Percentiles rank a stretch among this genome's conserved stretches.
phyloP scores from a whole-genome alignment of 2,797 vertebrate genomes.

The Ctenosaura bakeri region DNA sequence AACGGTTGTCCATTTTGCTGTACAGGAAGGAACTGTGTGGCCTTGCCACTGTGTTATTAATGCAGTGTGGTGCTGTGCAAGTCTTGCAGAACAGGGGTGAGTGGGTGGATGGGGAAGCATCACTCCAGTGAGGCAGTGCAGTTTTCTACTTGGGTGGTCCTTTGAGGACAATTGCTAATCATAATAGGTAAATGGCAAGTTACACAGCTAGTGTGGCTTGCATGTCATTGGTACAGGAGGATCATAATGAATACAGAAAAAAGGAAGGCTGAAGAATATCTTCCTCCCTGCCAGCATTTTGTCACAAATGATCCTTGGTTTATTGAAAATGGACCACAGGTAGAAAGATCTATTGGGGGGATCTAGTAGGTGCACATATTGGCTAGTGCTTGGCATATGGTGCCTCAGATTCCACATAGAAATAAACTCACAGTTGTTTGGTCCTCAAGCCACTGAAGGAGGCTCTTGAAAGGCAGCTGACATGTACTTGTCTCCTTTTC shows the following conservation, averaged over 20 bases:
- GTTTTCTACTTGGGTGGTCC: neutral
- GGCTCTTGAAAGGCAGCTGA: neutral
- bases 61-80: neutral
- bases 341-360: too few relatives aligned
- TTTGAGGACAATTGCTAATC: neutral
- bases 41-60: neutral
- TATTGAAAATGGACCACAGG: too few relatives aligned
- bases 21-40: neutral
- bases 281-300: neutral
- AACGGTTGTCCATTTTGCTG: neutral
- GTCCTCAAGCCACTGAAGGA: too few relatives aligned
- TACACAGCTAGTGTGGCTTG: neutral
- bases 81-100: neutral
- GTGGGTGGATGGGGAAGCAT: neutral
- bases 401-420: neutral
- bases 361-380: neutral
- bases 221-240: neutral
- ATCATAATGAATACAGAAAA: neutral
- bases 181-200: neutral
- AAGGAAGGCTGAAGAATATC: neutral
- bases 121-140: neutral
- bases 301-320: neutral
- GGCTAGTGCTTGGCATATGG: neutral
- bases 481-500: too few relatives aligned
- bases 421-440: neutral